Percentiles rank a stretch among this genome's conserved stretches.
Evolutionary conservation across 2,888 invertebrate genomes (phyloP).

Genomic region (Zele albiditarsus): DNA sequence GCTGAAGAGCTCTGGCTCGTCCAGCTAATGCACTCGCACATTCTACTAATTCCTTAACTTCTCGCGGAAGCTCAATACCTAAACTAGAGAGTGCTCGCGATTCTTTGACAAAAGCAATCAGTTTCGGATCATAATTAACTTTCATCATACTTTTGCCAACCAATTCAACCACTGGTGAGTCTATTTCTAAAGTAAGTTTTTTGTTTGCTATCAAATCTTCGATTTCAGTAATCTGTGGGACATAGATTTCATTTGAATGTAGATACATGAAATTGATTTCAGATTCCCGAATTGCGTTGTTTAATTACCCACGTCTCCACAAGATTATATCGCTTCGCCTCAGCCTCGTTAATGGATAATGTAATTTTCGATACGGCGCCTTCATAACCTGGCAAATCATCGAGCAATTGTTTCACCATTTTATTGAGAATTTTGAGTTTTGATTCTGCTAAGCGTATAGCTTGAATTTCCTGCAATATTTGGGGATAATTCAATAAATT

Average conservation of each 20-base stretch:
- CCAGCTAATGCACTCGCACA: constrained; percentile 66
- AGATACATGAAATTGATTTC: neutral
- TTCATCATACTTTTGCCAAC: constrained; percentile 85
- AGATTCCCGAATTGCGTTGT: neutral
- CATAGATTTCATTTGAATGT: constrained; percentile 25
- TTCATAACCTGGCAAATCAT: constrained; percentile 66
- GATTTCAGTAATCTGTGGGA: constrained; percentile 59
- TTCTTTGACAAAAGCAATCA: constrained; percentile 89
- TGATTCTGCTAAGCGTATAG: constrained; percentile 64
- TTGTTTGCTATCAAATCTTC: constrained; percentile 59
- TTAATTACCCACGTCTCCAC: constrained; percentile 67
- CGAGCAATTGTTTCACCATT: constrained; percentile 63
- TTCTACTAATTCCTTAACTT: constrained; percentile 66
- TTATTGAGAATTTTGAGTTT: constrained; percentile 64
- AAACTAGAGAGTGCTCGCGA: constrained; percentile 90
- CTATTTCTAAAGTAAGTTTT: constrained; percentile 63
- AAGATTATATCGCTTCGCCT: constrained; percentile 60
- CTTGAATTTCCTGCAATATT: constrained; percentile 66
- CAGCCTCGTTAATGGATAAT: constrained; percentile 58
- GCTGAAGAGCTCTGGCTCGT: constrained; percentile 91
- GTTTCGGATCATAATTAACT: constrained; percentile 92
- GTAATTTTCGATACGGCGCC: constrained; percentile 59
- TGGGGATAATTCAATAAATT: constrained; percentile 65
- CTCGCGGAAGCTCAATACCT: constrained; percentile 72
- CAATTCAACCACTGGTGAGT: constrained; percentile 87